These are phyloP conservation scores for Drosophila bocqueti DNA, from an alignment of 1,140 invertebrate genomes.

Conservation along the genomic window DNA sequence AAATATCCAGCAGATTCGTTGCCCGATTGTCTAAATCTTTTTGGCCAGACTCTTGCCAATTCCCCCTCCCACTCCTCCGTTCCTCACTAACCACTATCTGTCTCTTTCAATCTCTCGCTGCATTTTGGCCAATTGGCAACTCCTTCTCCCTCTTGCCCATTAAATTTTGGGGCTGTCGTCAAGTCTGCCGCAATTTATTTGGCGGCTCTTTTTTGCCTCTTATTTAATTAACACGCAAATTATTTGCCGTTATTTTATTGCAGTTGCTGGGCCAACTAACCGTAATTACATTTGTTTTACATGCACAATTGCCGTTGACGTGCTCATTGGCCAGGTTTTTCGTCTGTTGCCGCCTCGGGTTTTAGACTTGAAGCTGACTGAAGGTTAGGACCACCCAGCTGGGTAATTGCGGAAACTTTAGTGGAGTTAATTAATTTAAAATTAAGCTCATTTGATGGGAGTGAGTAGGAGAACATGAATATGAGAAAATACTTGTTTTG, in stretches of 20 bases:
- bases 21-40: constrained; percentile 17
- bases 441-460: constrained; percentile 16
- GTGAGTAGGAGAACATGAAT: neutral
- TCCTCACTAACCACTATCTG: constrained; percentile 4
- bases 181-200: constrained; percentile 64
- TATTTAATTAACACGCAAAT: constrained; percentile 78
- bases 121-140: constrained; percentile 45
- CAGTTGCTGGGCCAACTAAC: constrained; percentile 32
- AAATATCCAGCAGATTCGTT: constrained; percentile 22
- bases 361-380: constrained; percentile 35
- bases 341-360: constrained; percentile 20
- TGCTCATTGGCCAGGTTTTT: constrained; percentile 54
- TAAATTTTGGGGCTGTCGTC: constrained; percentile 57
- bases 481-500: constrained; percentile 17
- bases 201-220: constrained; percentile 50
- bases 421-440: constrained; percentile 63
- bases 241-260: constrained; percentile 55
- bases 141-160: constrained; percentile 30
- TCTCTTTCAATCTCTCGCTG: constrained; percentile 9
- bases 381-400: constrained; percentile 72
- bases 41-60: constrained; percentile 19
- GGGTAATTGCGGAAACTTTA: constrained; percentile 58
- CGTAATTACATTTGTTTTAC: constrained; percentile 76
- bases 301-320: constrained; percentile 68
- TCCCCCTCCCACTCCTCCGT: neutral